Evolutionary conservation across 2,113 vertebrate genomes (phyloP).

Genomic region (Atractosteus spatula): DNA sequence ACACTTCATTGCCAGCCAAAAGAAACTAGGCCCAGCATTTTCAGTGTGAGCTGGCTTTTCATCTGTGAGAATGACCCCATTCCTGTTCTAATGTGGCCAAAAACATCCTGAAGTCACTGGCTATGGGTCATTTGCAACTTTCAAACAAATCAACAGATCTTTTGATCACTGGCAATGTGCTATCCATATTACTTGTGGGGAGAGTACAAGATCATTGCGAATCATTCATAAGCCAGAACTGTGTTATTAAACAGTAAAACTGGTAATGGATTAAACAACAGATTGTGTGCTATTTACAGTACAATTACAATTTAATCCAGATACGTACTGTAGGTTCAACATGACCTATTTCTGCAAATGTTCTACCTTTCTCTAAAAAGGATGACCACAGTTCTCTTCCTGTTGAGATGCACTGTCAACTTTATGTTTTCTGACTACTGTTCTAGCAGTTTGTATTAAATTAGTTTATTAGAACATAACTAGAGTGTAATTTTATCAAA

Average conservation of each 20-base stretch:
- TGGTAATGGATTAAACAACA: conserved; percentile 6
- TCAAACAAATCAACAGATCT: conserved; percentile 70
- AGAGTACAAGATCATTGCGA: conserved; percentile 22
- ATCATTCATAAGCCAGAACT: conserved; percentile 32
- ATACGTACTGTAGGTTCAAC: conserved; percentile 11
- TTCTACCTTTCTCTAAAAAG: neutral
- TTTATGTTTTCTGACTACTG: too few species aligned
- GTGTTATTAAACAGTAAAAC: conserved; percentile 20
- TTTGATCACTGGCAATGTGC: conserved; percentile 60
- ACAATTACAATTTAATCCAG: conserved; percentile 24
- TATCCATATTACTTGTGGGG: conserved; percentile 33
- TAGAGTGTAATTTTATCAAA: too few species aligned
- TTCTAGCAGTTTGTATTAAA: too few species aligned
- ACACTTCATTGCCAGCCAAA: conserved; percentile 78
- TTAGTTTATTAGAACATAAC: too few species aligned
- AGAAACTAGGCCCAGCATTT: conserved; percentile 77
- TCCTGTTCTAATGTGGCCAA: conserved; percentile 49
- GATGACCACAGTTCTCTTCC: neutral
- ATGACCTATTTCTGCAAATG: conserved; percentile 13
- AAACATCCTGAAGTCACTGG: conserved; percentile 67
- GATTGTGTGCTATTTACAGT: conserved; percentile 10
- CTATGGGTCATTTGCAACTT: conserved; percentile 74
- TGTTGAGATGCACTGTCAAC: neutral
- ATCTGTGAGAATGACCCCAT: conserved; percentile 67
- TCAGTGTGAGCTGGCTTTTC: conserved; percentile 70